Evolutionary conservation across 2,797 vertebrate genomes (phyloP), one percentile per base, ranked within the genome.

Genomic region (Triplophysa yarkandensis): DNA sequence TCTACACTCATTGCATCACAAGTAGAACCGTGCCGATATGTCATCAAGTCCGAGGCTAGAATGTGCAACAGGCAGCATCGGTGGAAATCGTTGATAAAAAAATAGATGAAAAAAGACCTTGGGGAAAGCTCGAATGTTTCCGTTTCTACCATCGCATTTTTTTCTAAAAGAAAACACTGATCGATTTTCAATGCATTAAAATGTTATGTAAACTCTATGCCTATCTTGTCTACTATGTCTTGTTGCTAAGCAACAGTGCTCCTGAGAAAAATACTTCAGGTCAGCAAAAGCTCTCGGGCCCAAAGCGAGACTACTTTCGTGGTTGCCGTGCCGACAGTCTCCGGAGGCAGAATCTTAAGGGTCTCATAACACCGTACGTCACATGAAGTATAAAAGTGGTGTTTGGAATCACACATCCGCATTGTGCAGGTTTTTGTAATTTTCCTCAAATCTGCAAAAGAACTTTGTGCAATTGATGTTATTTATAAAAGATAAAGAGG

Each of bases 201-300:
- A 67, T 30, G 62, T 32, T 43, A 74, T 30, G n/a, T 43, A 77
- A 62, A 78, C 46, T 76, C 44, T 25, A 36, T 16, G 39, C 52
- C 21, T 11, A 61, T 63, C 46, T 19, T 17, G 58, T 77, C 64
- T 44, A 58, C 30, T 60, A 30, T 58, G 48, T 32, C 69, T 64
- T 74, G 82, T 83, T 83, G 80, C 82, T 78, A 78, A 48, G 82
- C 69, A 81, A 83, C 82, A 48, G 61, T 1, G 55, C 80, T 78
- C 50, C 61, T 76, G 78, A 70, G 69, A 67, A 77, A 80, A 80
- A 48, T 71, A 65, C 57, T 65, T 71, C 54, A 60, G 50, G 52
- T 71, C 63, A 71, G 61, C 77, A 76, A 44, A 62, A 80, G 65
- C 71, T 67, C 74, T 68, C 17, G 25, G 44, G 57, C 72, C 30